These are phyloP conservation scores for Ophion ventricosus DNA, from an alignment of 2,888 invertebrate species.

Conservation along the genomic window DNA sequence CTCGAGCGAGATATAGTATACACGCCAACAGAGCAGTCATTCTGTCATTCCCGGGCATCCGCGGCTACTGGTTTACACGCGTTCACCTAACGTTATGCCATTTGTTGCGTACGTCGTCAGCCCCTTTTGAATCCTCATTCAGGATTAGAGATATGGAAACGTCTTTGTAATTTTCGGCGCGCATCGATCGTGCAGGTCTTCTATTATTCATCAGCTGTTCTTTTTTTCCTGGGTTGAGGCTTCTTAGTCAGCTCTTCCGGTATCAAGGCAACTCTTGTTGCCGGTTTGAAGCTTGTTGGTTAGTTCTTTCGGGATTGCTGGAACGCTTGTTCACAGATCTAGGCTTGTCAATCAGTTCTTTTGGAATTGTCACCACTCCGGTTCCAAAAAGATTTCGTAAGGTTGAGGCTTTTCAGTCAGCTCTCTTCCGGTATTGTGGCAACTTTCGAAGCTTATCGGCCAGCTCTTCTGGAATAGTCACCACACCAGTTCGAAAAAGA, in stretches of 20 bases:
- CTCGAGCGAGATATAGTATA: conserved; percentile 68
- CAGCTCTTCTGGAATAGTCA: neutral
- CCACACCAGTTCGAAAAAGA: neutral
- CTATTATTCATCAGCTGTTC: neutral
- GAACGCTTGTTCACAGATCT: neutral
- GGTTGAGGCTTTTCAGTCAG: too few relatives aligned
- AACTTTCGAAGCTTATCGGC: neutral
- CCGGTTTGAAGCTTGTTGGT: neutral
- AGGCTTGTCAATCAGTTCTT: neutral
- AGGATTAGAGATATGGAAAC: conserved; percentile 8
- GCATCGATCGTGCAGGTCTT: neutral
- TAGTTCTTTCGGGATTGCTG: neutral
- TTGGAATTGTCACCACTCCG: neutral
- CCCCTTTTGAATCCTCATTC: conserved; percentile 18
- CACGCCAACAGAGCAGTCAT: conserved; percentile 63
- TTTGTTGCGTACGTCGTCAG: conserved; percentile 36
- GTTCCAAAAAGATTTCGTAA: neutral
- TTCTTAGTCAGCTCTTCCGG: neutral
- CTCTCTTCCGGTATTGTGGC: too few relatives aligned
- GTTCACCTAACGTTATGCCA: conserved; percentile 45
- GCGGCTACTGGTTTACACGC: conserved; percentile 57
- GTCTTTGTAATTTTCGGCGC: neutral
- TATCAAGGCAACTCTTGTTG: neutral
- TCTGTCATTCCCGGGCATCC: conserved; percentile 65
- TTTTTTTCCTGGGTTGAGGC: neutral